A percentile compares a stretch with the other conserved stretches of the same genome.
phyloP scores from a whole-genome alignment of 2,113 vertebrate species.

The Oenanthe melanoleuca region DNA sequence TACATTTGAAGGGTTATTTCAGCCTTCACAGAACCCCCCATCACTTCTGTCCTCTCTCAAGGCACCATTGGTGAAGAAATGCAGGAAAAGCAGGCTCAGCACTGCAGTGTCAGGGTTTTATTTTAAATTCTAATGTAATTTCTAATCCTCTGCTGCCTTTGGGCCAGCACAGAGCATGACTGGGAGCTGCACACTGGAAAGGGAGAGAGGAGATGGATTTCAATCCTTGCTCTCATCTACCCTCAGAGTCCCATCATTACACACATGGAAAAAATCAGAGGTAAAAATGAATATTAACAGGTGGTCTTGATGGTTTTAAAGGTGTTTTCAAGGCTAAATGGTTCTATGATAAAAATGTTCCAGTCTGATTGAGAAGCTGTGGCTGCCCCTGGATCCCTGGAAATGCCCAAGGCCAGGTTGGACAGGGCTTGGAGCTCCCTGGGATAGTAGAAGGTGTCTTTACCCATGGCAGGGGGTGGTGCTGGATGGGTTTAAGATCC shows the following conservation, averaged over 20 bases:
- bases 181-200: too few species aligned
- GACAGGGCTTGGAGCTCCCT: neutral
- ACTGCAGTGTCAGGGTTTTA: neutral
- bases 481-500: neutral
- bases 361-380: neutral
- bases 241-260: accelerated
- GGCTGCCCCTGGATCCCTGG: neutral
- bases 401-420: accelerated
- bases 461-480: neutral
- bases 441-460: neutral
- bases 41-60: neutral
- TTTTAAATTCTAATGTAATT: neutral
- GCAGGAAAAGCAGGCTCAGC: neutral
- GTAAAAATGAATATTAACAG: neutral
- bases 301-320: neutral
- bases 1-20: neutral
- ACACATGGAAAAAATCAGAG: neutral
- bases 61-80: neutral
- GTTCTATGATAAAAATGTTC: neutral
- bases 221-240: neutral
- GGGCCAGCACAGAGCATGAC: neutral
- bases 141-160: neutral
- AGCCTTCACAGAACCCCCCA: neutral
- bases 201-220: accelerated
- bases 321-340: neutral